These are phyloP conservation scores for Orestias chungarensis DNA, from an alignment of 2,797 vertebrate species.

Conservation along the genomic window DNA sequence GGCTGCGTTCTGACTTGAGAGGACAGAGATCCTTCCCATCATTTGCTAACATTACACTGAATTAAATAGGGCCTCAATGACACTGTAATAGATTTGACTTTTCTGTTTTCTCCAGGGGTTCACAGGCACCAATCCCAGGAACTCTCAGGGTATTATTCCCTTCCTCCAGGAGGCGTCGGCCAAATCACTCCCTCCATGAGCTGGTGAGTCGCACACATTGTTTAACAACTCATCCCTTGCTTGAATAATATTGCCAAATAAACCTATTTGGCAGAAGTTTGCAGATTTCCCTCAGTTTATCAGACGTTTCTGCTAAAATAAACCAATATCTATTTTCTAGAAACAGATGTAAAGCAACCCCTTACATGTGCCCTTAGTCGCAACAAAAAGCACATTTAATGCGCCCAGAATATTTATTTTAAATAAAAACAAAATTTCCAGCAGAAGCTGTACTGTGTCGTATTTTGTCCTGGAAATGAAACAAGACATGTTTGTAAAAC, in stretches of 20 bases:
- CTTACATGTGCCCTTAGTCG: too few relatives aligned
- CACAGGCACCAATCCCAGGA: slow-evolving; percentile 95
- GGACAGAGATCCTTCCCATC: background rate
- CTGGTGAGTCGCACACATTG: slow-evolving; percentile 86
- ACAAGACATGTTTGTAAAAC: background rate
- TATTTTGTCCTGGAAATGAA: background rate
- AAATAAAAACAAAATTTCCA: too few relatives aligned
- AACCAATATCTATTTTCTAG: too few relatives aligned
- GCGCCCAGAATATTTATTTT: background rate
- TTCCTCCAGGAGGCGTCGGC: slow-evolving; percentile 89
- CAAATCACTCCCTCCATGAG: slow-evolving; percentile 95
- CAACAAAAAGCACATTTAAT: too few relatives aligned
- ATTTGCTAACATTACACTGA: background rate
- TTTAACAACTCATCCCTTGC: background rate
- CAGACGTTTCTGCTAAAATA: background rate
- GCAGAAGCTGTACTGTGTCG: background rate
- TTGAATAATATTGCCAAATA: background rate
- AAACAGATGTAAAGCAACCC: too few relatives aligned
- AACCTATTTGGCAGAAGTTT: background rate
- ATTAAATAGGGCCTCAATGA: background rate
- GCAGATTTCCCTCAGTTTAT: background rate
- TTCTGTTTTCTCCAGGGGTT: slow-evolving; percentile 80
- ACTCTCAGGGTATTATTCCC: slow-evolving; percentile 92
- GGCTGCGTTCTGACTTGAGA: background rate
- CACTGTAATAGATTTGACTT: slow-evolving; percentile 22